Conservation (phyloP, 2,113 vertebrate species). For the Amia ocellicauda region DNA sequence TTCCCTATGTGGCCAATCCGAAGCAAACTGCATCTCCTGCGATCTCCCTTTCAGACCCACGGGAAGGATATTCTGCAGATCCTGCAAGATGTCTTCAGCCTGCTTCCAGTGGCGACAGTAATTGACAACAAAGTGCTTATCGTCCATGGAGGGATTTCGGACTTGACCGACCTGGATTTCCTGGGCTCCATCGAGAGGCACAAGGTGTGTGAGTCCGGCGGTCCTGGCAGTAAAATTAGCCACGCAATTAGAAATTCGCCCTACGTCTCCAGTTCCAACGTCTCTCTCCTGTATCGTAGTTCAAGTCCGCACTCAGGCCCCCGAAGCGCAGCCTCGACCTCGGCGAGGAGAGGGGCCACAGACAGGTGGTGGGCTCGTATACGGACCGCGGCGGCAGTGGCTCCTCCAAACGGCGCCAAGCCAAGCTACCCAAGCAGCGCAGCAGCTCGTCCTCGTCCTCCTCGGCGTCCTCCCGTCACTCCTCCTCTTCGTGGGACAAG, state of each 20-base stretch:
- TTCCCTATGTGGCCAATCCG: too few relatives aligned
- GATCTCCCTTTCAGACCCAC: conserved; percentile 65
- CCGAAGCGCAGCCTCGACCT: conserved; percentile 53
- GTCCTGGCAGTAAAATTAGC: too few relatives aligned
- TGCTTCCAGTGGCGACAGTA: conserved; percentile 85
- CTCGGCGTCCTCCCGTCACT: conserved; percentile 58
- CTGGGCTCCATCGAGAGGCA: conserved; percentile 75
- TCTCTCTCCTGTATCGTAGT: conserved; percentile 54
- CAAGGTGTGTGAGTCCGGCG: conserved; percentile 62
- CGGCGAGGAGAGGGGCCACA: conserved; percentile 41
- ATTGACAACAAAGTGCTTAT: conserved; percentile 88
- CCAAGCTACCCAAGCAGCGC: conserved; percentile 37
- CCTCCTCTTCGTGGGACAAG: conserved; percentile 36
- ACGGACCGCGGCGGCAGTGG: conserved; percentile 32
- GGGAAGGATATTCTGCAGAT: conserved; percentile 75
- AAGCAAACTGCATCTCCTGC: too few relatives aligned
- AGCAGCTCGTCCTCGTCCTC: conserved; percentile 47
- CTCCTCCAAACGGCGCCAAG: conserved; percentile 33
- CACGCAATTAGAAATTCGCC: not conserved
- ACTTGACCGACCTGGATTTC: conserved; percentile 83
- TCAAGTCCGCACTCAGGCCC: conserved; percentile 82
- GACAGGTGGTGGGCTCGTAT: conserved; percentile 40
- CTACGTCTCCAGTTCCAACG: too few relatives aligned
- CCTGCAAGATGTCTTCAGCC: conserved; percentile 85
- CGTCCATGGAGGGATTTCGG: conserved; percentile 90